Percentiles rank a stretch among this genome's conserved stretches.
These are phyloP conservation scores for Thereva nobilitata DNA, from an alignment of 2,888 invertebrate genomes.

Conservation along the genomic window DNA sequence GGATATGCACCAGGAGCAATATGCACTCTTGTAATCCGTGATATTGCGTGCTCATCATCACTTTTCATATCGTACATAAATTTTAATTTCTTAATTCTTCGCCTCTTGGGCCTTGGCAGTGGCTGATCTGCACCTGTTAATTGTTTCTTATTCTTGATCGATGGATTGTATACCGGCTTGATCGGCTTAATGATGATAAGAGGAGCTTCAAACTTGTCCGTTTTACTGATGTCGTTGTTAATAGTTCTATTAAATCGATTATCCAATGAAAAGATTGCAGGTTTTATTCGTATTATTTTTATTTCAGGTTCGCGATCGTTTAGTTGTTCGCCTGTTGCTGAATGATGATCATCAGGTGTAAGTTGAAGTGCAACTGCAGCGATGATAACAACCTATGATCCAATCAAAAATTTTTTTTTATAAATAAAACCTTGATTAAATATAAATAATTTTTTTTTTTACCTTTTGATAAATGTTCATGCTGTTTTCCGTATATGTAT, in stretches of 20 bases:
- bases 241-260: neutral
- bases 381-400: too few relatives aligned
- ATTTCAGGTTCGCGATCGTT: too few relatives aligned
- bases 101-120: neutral
- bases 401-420: too few relatives aligned
- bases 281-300: conserved; percentile 3
- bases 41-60: neutral
- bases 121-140: neutral
- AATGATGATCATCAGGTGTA: too few relatives aligned
- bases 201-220: neutral
- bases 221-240: neutral
- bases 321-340: too few relatives aligned
- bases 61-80: conserved; percentile 22
- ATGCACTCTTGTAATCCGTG: conserved; percentile 29
- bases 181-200: neutral
- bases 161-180: neutral
- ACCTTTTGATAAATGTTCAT: too few relatives aligned
- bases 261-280: neutral
- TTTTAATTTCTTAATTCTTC: conserved; percentile 8
- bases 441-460: too few relatives aligned
- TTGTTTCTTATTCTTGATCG: neutral
- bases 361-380: too few relatives aligned
- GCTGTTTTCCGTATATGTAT: too few relatives aligned
- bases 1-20: conserved; percentile 36
- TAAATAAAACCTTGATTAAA: too few relatives aligned